phyloP scores from a whole-genome alignment of 2,888 invertebrate species.

The Malthinus flaveolus region DNA sequence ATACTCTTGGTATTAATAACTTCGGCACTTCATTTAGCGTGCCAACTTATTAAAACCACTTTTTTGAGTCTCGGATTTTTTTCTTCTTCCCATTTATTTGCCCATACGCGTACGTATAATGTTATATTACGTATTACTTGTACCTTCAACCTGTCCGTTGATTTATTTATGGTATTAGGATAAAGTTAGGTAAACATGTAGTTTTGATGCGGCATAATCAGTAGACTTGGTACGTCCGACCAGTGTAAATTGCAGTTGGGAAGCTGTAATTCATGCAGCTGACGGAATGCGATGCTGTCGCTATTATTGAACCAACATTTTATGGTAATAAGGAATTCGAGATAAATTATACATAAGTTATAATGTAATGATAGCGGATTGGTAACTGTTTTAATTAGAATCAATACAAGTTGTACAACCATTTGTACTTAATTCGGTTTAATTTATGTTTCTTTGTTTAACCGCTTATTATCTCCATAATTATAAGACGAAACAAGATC shows the following conservation, averaged over 20 bases:
- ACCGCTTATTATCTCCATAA: no score
- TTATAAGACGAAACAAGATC: no score
- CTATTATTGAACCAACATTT: constrained; percentile 24
- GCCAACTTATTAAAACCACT: constrained; percentile 27
- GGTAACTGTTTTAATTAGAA: constrained; percentile 26
- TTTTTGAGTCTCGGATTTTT: constrained; percentile 9
- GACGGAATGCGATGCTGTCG: constrained; percentile 34
- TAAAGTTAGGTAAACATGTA: constrained; percentile 40
- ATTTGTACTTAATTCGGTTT: no score
- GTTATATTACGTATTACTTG: constrained; percentile 17
- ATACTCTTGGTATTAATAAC: constrained; percentile 26
- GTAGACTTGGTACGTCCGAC: constrained; percentile 41
- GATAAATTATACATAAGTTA: constrained; percentile 27
- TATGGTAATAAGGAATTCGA: constrained; percentile 28
- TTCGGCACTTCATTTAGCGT: constrained; percentile 33
- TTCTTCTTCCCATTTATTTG: not conserved
- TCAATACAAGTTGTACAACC: not conserved
- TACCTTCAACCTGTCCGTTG: constrained; percentile 22
- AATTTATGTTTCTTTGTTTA: no score
- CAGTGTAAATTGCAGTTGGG: constrained; percentile 43
- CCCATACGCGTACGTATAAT: constrained; percentile 13
- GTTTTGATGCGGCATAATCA: constrained; percentile 35
- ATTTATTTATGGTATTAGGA: constrained; percentile 38
- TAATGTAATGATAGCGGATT: constrained; percentile 20
- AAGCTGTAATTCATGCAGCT: constrained; percentile 38